Conservation (phyloP, 2,113 vertebrate species). For the Irena cyanogastra region DNA sequence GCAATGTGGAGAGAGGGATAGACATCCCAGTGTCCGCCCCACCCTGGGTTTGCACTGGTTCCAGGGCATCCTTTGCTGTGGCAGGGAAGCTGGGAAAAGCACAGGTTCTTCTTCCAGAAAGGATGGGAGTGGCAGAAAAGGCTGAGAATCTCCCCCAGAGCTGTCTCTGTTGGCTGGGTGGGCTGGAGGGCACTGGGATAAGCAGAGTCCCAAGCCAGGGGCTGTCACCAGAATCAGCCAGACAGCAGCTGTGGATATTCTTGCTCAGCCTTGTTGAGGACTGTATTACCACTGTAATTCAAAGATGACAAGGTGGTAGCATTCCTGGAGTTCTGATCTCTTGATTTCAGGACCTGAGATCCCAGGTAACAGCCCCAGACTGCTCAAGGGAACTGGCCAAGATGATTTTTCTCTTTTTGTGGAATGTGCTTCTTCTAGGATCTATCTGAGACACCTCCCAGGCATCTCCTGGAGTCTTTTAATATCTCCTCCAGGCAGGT, state of each 20-base stretch:
- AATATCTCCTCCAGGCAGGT: not conserved
- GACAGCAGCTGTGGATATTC: not conserved
- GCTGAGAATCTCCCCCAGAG: not conserved
- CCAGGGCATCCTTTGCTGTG: not conserved
- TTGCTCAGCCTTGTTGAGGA: not conserved
- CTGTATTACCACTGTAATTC: rapidly evolving
- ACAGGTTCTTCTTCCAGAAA: not conserved
- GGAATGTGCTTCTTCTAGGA: not conserved
- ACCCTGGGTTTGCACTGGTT: not conserved
- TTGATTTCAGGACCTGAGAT: not conserved
- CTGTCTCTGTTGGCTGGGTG: not conserved
- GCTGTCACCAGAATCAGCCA: not conserved
- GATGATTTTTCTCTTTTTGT: not conserved
- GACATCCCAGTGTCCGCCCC: not conserved
- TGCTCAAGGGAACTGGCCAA: not conserved
- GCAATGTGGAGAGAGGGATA: not conserved
- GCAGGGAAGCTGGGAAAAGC: not conserved
- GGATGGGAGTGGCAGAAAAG: not conserved
- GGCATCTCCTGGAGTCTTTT: not conserved
- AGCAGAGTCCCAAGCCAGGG: not conserved
- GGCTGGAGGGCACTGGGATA: not conserved
- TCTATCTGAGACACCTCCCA: not conserved
- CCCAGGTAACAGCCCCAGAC: not conserved
- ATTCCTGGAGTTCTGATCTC: not conserved
- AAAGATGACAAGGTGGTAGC: not conserved